phyloP scores from a whole-genome alignment of 2,113 vertebrate species.

The Syngnathoides biaculeatus region DNA sequence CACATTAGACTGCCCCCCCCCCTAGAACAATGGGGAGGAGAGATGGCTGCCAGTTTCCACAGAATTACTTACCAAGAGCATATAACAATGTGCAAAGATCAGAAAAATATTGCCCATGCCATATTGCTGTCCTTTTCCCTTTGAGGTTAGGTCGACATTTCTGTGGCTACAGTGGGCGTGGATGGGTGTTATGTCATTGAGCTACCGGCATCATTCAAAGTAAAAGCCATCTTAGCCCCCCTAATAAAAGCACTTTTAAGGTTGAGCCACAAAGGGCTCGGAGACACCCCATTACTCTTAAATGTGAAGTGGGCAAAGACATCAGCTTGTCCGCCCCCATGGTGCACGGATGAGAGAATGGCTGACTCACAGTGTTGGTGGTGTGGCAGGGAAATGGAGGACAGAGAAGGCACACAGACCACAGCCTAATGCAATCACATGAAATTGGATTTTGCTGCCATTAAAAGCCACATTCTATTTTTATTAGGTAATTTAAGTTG shows the following conservation, averaged over 20 bases:
- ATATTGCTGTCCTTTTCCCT: constrained; percentile 12
- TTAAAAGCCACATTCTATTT: constrained; percentile 37
- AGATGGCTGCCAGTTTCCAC: constrained; percentile 27
- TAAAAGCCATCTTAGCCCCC: constrained; percentile 44
- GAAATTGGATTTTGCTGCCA: constrained; percentile 53
- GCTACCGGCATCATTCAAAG: constrained; percentile 48
- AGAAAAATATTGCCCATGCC: constrained; percentile 30
- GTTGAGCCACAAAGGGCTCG: constrained; percentile 31
- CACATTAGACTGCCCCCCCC: constrained; percentile 40
- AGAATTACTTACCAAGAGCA: constrained; percentile 30
- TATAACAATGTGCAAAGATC: constrained; percentile 49
- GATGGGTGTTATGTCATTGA: constrained; percentile 27
- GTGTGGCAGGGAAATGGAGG: constrained; percentile 57
- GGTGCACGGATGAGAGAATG: constrained; percentile 54
- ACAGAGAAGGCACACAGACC: constrained; percentile 20
- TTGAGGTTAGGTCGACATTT: constrained; percentile 26
- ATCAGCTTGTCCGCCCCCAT: constrained; percentile 8
- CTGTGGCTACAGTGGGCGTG: constrained; percentile 31
- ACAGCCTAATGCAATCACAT: constrained; percentile 55
- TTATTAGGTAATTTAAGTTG: constrained; percentile 40
- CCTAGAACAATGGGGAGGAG: constrained; percentile 50
- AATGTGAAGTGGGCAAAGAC: constrained; percentile 49
- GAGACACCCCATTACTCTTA: constrained; percentile 41
- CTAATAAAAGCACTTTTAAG: constrained; percentile 45
- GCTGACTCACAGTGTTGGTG: constrained; percentile 61